Evolutionary conservation across 2,888 invertebrate species (phyloP), one percentile per base, ranked within the genome.

Genomic region (Heterodera filipjevi): DNA sequence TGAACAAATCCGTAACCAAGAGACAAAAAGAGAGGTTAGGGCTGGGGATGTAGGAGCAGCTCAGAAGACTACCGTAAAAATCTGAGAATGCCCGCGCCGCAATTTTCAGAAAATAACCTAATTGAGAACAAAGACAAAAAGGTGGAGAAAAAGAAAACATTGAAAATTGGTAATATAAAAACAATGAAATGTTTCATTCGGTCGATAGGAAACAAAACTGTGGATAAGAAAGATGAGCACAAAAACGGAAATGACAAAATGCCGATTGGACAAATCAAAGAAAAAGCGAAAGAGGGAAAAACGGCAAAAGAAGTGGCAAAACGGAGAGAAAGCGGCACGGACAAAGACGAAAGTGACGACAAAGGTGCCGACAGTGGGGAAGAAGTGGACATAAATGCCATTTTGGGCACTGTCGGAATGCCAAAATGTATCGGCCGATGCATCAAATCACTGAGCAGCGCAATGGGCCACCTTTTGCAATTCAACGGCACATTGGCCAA

Each of bases 321-420:
- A 49, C 49, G 49, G 16, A 16, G 5, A 8, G 59, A 59, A 27
- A 59, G n/a, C 27, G 59, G 53, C 22, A 53, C 53, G 22, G 19
- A 53, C 22, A 22, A 59, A 59, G 27, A 12, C 19, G 53, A 53
- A n/a, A 2, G 16, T 53, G 53, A n/a, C 39, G 39, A 39, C 39
- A 39, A 39, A 39, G 12, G 39, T 39, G 6, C 5, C 6, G 59
- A 59, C 19, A 19, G 27, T 27, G 27, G 22, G 8, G 27, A 59
- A n/a, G 68, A 68, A 14, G 33, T 68, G 10, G 68, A 68, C 68
- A 68, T 68, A 35, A 35, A 68, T 35, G 68, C 68, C 35, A 53
- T 66, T 53, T 75, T 64, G 44, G 44, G 46, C 66, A 59, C 66
- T 27, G 68, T 75, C 46, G 75, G 68, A n/a, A 75, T 75, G 75